phyloP scores from a whole-genome alignment of 1,140 invertebrate genomes.

The Pogonognathellus flavescens region DNA sequence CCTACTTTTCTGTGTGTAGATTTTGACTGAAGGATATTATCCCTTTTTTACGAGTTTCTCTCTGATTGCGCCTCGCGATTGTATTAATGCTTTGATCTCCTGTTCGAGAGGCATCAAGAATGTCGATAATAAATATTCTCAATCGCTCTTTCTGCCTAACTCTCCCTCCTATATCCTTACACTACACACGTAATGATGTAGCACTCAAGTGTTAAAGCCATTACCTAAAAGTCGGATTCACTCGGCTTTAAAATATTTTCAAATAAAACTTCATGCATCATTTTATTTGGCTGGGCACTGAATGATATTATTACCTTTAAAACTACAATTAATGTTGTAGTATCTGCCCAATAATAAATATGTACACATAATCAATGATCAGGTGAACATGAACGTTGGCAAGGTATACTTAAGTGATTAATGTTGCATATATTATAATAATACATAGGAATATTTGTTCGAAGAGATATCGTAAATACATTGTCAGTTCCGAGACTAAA shows the following conservation, averaged over 20 bases:
- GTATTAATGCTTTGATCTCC: slow-evolving; percentile 46
- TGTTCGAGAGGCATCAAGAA: slow-evolving; percentile 37
- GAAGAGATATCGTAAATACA: slow-evolving; percentile 24
- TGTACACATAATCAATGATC: no score
- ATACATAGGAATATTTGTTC: not conserved
- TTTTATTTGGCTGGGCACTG: no score
- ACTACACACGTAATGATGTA: not conserved
- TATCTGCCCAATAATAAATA: no score
- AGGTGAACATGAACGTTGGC: no score
- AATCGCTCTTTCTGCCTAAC: not conserved
- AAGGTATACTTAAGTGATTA: slow-evolving; percentile 22
- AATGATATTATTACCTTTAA: no score
- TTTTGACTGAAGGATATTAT: not conserved
- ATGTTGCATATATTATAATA: not conserved
- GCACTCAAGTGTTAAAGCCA: slow-evolving; percentile 23
- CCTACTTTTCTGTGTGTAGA: not conserved
- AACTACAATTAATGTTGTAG: no score
- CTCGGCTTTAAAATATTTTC: no score
- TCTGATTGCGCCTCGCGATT: slow-evolving; percentile 23
- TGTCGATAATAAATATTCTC: slow-evolving; percentile 40
- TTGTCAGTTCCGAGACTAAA: not conserved
- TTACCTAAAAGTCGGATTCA: not conserved
- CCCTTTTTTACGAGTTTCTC: not conserved
- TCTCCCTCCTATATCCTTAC: not conserved
- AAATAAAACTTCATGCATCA: no score